Percentiles rank a stretch among this genome's conserved stretches.
These are phyloP conservation scores for Heliconius hermathena DNA, from an alignment of 1,140 invertebrate species.

Conservation along the genomic window DNA sequence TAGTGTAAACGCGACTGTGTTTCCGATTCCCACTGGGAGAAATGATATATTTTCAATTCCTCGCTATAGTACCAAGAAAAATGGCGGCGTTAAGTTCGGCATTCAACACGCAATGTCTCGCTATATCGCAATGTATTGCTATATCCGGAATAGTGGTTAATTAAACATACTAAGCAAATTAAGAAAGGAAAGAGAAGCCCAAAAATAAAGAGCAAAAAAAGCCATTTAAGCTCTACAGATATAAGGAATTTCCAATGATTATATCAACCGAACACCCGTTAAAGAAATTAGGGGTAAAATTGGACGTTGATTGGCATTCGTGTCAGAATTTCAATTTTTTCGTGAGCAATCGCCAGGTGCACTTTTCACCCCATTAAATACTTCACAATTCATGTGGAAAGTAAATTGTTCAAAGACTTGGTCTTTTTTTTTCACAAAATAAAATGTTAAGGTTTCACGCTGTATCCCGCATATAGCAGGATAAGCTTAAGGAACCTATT, in stretches of 20 bases:
- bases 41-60: no score
- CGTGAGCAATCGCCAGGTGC: slow-evolving; percentile 3
- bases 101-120: no score
- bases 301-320: background rate
- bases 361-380: background rate
- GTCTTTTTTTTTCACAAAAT: background rate
- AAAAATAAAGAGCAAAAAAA: background rate
- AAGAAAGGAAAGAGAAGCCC: background rate
- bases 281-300: background rate
- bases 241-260: background rate
- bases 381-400: background rate
- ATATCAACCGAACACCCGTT: background rate
- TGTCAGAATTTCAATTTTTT: slow-evolving; percentile 8
- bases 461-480: background rate
- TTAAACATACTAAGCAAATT: background rate
- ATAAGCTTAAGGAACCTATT: no score
- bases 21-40: no score
- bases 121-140: no score
- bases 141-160: background rate
- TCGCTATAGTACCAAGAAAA: no score
- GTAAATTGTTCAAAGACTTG: background rate
- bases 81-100: no score
- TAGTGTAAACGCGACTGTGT: no score
- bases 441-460: background rate
- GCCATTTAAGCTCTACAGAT: background rate